A percentile compares a stretch with the other conserved stretches of the same genome.
Evolutionary conservation across 2,113 vertebrate genomes (phyloP).

Genomic region (Trochalopteron elliotii): DNA sequence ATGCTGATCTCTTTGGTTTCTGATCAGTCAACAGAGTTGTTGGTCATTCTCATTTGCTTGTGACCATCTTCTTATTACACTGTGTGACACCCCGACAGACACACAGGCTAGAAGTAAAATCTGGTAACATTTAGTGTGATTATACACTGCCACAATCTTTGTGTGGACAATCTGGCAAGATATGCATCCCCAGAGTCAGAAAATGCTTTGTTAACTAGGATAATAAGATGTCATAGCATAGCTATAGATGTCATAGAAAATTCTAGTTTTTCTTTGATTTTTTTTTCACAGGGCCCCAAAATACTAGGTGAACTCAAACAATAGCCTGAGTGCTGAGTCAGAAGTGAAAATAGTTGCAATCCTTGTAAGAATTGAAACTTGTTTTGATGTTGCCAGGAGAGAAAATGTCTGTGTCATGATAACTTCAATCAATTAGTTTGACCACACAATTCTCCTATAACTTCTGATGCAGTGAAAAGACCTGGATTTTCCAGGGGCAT

Average conservation of each 20-base stretch:
- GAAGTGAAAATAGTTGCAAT: neutral
- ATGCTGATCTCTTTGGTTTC: neutral
- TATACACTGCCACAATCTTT: neutral
- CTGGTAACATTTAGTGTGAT: neutral
- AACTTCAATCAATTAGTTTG: neutral
- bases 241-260: too few relatives aligned
- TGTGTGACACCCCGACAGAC: neutral
- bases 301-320: neutral
- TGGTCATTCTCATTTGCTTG: neutral
- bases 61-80: neutral
- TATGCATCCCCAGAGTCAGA: neutral
- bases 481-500: neutral
- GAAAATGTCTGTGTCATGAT: neutral
- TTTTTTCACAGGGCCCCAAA: neutral
- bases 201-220: neutral
- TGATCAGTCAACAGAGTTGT: neutral
- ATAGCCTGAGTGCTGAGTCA: neutral
- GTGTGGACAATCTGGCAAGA: neutral
- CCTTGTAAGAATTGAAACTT: neutral
- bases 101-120: neutral
- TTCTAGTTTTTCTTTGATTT: neutral
- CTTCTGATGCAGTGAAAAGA: neutral
- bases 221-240: neutral
- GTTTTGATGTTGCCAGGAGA: neutral
- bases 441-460: neutral